Base-by-base conservation (phyloP, 2,113 vertebrate species). In the Anthoscopus minutus region DNA sequence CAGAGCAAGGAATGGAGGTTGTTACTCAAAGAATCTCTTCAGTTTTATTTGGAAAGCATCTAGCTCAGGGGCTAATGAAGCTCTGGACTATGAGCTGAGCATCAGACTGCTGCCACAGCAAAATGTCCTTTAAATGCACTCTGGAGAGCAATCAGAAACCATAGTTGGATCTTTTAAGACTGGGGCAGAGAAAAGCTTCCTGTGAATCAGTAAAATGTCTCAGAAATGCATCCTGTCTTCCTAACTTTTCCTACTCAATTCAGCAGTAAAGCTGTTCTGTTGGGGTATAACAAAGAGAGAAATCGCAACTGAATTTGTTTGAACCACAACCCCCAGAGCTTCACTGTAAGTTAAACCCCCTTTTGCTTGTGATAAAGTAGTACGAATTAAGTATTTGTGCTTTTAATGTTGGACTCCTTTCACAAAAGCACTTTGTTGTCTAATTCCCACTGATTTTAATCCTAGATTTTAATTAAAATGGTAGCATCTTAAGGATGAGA, bases 41-140 rank as follows among this genome's bases (percentile, higher is more conserved):
- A 37, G 45, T 91, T 95, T 89, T 91, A 11, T 93, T 92, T 91
- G 65, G 44, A 62, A 61, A 91, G n/a, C 61, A 81, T 89, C 20
- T 94, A 64, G 86, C 91, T 89, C 0, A 0, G 25, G 77, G 93
- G 81, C 86, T 92, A 87, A 85, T 81, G 91, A 87, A 79, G 61
- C 81, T 87, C 60, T 81, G 81, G 73, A 93, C 86, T 88, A 3
- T 93, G 86, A 92, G 83, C 89, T 2, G 0, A 92, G 71, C 51
- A 74, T 74, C 51, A 89, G 84, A 89, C 51, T 93, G 82, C 93
- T 95, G 84, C 58, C 70, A 48, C 74, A 92, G 93, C 91, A 95
- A 83, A 95, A 91, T 74, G 76, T 94, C 82, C 40, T 23, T 86
- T 81, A 74, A 93, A 66, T 78, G 79, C 85, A 51, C 85, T 95